Evolutionary conservation across 2,888 invertebrate species (phyloP).

Genomic region (Amiota mariae): DNA sequence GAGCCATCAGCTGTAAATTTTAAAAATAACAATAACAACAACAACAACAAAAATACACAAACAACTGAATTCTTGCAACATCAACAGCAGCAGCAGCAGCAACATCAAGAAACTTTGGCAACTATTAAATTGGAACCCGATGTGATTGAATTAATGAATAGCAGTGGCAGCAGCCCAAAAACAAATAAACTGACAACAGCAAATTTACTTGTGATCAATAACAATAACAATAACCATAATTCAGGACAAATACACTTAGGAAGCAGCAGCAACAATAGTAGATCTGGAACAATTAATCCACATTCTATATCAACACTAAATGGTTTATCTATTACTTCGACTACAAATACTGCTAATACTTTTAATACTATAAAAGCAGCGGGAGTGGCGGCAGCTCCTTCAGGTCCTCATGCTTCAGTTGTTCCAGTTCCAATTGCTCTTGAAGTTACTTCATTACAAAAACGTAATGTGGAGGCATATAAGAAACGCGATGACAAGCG

Average conservation of each 20-base stretch:
- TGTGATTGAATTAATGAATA: conserved; percentile 34
- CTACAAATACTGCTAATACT: background rate
- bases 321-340: background rate
- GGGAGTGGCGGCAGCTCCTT: background rate
- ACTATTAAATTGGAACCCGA: conserved; percentile 59
- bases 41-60: conserved; percentile 13
- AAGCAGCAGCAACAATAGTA: conserved; percentile 14
- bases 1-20: conserved; percentile 11
- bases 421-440: background rate
- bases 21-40: conserved; percentile 9
- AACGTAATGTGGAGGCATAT: conserved; percentile 64
- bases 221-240: conserved; percentile 28
- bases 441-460: conserved; percentile 26
- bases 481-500: conserved; percentile 86
- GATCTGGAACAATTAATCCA: too few species aligned
- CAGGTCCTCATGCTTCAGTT: conserved; percentile 2
- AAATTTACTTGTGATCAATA: conserved; percentile 37
- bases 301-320: too few species aligned
- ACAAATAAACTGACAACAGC: conserved; percentile 14
- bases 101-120: conserved; percentile 39
- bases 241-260: conserved; percentile 33
- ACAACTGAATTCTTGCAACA: background rate
- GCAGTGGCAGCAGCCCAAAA: background rate
- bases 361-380: background rate
- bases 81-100: conserved; percentile 18